Conservation (phyloP, 2,797 vertebrate genomes). For the Betta splendens region DNA sequence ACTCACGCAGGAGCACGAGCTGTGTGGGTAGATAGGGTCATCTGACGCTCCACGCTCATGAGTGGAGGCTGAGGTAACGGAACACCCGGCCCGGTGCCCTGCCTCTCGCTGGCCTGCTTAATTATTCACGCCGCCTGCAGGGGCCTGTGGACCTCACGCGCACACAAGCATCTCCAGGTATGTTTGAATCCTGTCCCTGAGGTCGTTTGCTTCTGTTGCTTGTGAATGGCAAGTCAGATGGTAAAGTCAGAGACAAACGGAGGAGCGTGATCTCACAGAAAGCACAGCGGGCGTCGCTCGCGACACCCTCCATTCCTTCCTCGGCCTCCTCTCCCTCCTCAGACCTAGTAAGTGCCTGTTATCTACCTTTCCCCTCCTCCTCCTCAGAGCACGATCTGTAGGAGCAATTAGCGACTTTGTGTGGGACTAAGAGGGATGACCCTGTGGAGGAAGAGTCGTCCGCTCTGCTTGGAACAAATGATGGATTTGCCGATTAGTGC, state of each 20-base stretch:
- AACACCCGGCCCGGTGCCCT: constrained; percentile 69
- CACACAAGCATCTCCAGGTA: constrained; percentile 57
- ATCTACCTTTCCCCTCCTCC: constrained; percentile 35
- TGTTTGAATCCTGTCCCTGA: constrained; percentile 66
- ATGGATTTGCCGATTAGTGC: constrained; percentile 46
- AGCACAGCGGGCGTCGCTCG: constrained; percentile 56
- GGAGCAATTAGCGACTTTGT: constrained; percentile 57
- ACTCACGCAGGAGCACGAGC: constrained; percentile 41
- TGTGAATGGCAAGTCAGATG: constrained; percentile 51
- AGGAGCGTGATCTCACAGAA: constrained; percentile 51
- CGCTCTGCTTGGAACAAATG: constrained; percentile 26
- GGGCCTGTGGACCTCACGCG: constrained; percentile 45
- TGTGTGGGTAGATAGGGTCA: constrained; percentile 62
- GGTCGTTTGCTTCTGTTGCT: constrained; percentile 67
- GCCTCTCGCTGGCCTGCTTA: constrained; percentile 64
- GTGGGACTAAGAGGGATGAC: constrained; percentile 44
- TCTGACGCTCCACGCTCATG: constrained; percentile 69
- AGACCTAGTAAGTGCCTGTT: constrained; percentile 53
- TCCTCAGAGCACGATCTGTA: constrained; percentile 36
- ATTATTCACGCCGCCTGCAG: constrained; percentile 75
- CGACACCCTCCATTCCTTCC: constrained; percentile 46
- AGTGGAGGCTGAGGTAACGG: constrained; percentile 73
- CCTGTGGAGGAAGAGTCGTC: constrained; percentile 13
- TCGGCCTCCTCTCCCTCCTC: constrained; percentile 34
- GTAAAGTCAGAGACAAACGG: constrained; percentile 16